Evolutionary conservation across 2,888 invertebrate genomes (phyloP).

Genomic region (Acleris laterana): DNA sequence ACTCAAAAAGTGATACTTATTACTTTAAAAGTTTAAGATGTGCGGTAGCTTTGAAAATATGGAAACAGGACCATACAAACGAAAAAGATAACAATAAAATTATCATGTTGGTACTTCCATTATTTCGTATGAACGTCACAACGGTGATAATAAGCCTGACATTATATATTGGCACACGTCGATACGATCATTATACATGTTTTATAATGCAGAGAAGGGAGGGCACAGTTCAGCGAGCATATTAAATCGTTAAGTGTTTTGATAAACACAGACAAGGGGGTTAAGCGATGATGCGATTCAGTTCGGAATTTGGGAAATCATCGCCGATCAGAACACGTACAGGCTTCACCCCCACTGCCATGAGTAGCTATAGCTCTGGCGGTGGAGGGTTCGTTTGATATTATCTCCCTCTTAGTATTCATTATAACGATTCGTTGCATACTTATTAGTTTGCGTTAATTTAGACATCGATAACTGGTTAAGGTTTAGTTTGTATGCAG

Average conservation of each 20-base stretch:
- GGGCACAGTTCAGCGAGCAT: slow-evolving; percentile 73
- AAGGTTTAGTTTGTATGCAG: background rate
- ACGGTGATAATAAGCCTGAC: slow-evolving; percentile 44
- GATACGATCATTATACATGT: slow-evolving; percentile 36
- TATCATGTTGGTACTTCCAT: too few relatives aligned
- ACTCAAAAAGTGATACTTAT: too few relatives aligned
- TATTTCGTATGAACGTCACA: slow-evolving; percentile 42
- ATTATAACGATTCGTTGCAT: slow-evolving; percentile 24
- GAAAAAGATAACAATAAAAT: slow-evolving; percentile 31
- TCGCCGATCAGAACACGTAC: slow-evolving; percentile 46
- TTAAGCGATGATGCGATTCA: slow-evolving; percentile 72
- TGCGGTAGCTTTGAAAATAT: too few relatives aligned
- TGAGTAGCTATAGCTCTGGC: slow-evolving; percentile 5
- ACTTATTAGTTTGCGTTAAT: slow-evolving; percentile 6
- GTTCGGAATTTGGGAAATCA: slow-evolving; percentile 75
- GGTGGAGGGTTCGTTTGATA: slow-evolving; percentile 23
- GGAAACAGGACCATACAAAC: slow-evolving; percentile 40
- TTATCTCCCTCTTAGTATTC: slow-evolving; percentile 21
- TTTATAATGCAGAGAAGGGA: slow-evolving; percentile 55
- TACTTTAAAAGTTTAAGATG: too few relatives aligned
- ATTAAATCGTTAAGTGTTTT: slow-evolving; percentile 84
- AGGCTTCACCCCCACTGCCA: slow-evolving; percentile 8
- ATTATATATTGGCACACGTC: slow-evolving; percentile 52
- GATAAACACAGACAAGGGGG: slow-evolving; percentile 80
- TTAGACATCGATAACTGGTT: slow-evolving; percentile 10